Conservation (phyloP, 2,888 invertebrate species). For the Parnassius glacialis region DNA sequence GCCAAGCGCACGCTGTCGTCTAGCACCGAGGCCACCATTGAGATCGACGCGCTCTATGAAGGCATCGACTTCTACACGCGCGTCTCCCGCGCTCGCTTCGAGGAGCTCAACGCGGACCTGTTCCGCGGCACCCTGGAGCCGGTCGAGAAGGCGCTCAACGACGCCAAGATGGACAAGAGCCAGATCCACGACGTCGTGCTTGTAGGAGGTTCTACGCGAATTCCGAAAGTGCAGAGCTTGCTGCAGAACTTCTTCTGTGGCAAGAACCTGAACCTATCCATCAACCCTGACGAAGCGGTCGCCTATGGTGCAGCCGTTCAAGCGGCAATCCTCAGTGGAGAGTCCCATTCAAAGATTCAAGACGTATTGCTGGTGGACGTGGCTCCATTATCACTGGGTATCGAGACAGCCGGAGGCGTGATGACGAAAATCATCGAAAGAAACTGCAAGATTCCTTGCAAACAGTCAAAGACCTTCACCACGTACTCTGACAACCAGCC, state of each 20-base stretch:
- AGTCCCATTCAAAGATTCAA: slow-evolving; percentile 88
- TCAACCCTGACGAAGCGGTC: slow-evolving; percentile 91
- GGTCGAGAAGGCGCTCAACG: slow-evolving; percentile 88
- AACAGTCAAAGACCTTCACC: slow-evolving; percentile 82
- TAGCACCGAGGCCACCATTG: slow-evolving; percentile 87
- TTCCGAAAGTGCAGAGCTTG: slow-evolving; percentile 89
- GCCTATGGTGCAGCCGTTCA: slow-evolving; percentile 89
- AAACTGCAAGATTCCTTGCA: slow-evolving; percentile 85
- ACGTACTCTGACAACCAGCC: slow-evolving; percentile 91
- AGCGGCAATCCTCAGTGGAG: slow-evolving; percentile 86
- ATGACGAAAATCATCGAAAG: slow-evolving; percentile 89
- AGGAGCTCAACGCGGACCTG: slow-evolving; percentile 86
- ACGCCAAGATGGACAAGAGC: slow-evolving; percentile 89
- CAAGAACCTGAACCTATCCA: slow-evolving; percentile 86
- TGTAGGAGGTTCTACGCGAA: slow-evolving; percentile 90
- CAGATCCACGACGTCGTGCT: slow-evolving; percentile 89
- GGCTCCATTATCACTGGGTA: slow-evolving; percentile 84
- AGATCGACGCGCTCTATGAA: slow-evolving; percentile 87
- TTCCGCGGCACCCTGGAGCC: slow-evolving; percentile 88
- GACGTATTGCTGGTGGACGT: slow-evolving; percentile 83
- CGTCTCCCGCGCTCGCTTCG: slow-evolving; percentile 87
- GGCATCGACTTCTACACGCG: slow-evolving; percentile 86
- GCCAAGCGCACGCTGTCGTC: slow-evolving; percentile 89
- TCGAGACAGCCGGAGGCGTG: slow-evolving; percentile 90
- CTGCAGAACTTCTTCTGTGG: slow-evolving; percentile 88